A percentile compares a stretch with the other conserved stretches of the same genome.
phyloP scores from a whole-genome alignment of 92 coral and sea anemone species.

The Phymanthus crucifer region DNA sequence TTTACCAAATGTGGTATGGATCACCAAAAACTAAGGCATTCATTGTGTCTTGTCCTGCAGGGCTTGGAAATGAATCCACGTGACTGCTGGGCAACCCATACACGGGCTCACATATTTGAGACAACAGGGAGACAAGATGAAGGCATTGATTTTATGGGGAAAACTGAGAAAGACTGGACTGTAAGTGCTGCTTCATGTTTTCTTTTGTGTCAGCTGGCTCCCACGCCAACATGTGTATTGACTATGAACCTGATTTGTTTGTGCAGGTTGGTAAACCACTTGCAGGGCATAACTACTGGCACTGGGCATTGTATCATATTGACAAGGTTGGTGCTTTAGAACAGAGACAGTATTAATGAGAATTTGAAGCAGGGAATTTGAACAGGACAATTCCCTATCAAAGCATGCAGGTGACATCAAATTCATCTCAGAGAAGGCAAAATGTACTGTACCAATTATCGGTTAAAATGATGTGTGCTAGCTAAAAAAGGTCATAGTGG shows the following conservation, averaged over 20 bases:
- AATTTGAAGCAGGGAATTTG: too few species aligned
- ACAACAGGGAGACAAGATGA: constrained; percentile 78
- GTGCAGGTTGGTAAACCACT: constrained; percentile 45
- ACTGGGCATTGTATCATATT: constrained; percentile 67
- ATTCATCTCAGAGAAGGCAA: too few species aligned
- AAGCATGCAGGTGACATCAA: too few species aligned
- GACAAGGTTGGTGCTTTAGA: constrained; percentile 53
- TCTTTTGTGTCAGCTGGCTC: too few species aligned
- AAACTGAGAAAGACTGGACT: constrained; percentile 67
- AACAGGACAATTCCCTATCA: too few species aligned
- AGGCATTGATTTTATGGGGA: constrained; percentile 71
- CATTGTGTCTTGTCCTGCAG: constrained; percentile 6
- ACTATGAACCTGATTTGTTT: not conserved
- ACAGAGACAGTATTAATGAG: too few species aligned
- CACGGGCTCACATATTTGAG: constrained; percentile 82
- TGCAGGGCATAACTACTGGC: constrained; percentile 76
- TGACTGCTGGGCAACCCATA: constrained; percentile 90
- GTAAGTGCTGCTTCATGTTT: constrained; percentile 47
- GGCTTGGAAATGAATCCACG: constrained; percentile 71
- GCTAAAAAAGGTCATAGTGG: too few species aligned
- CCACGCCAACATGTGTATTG: too few species aligned
- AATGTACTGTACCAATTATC: too few species aligned
- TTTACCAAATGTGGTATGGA: too few species aligned
- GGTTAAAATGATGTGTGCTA: too few species aligned
- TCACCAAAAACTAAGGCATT: too few species aligned